Evolutionary conservation across 2,888 invertebrate species (phyloP), one percentile per base, ranked within the genome.

Genomic region (Hybos culiciformis): DNA sequence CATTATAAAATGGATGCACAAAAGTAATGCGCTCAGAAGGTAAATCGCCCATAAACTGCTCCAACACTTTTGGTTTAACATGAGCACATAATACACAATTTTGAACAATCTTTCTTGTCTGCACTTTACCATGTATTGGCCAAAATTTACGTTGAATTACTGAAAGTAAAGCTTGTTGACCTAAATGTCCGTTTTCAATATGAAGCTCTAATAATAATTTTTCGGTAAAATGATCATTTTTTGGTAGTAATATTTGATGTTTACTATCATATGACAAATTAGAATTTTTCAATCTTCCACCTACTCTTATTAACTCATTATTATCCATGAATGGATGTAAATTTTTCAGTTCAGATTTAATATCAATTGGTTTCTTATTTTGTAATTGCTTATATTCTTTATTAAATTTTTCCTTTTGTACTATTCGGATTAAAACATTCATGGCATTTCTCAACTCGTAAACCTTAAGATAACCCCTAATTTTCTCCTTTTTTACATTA

Each of bases 351-450:
- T 23, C 23, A 23, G 23, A 23, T 23, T 23, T 23, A 5, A 23
- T 23, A 23, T 23, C 23, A 23, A 23, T 23, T 23, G 23, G 23
- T 23, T 23, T 23, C 9, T 23, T 23, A 23, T 23, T 23, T 23
- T 23, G 23, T 23, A 23, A 23, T 9, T 23, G 23, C 23, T 23
- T 23, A 23, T 23, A 23, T 23, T 23, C 5, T 23, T 23, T 23
- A 23, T 9, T 9, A 23, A 23, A 23, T 23, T 23, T 23, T 23
- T 23, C 23, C 9, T 7, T 7, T 23, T 23, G 23, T 23, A 36
- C 44, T 32, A 12, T 46, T 9, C 4, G 46, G n/a, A 19, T 37
- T 34, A 19, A 19, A 12, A 3, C 37, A 23, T 36, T 49, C 44
- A 12, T 46, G 14, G 20, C 48, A 46, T 23, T 43, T 37, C n/a